phyloP scores from a whole-genome alignment of 2,113 vertebrate genomes.

The Pterocles gutturalis region DNA sequence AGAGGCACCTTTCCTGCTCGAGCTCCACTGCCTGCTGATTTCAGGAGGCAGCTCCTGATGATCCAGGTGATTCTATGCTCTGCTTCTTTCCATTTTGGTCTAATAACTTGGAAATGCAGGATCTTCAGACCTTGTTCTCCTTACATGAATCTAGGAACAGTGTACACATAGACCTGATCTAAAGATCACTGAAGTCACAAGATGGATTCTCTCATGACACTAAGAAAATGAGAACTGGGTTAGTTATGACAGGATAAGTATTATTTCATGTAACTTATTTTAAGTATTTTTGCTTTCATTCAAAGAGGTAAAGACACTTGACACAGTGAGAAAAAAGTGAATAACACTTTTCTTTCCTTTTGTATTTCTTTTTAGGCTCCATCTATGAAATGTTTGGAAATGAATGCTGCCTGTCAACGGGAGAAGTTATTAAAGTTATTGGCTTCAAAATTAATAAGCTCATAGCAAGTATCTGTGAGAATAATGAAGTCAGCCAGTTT shows the following conservation, averaged over 20 bases:
- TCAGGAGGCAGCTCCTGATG: background rate
- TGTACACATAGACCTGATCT: background rate
- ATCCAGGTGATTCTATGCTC: background rate
- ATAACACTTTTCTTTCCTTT: constrained; percentile 6
- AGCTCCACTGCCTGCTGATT: background rate
- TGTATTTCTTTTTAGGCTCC: constrained; percentile 73
- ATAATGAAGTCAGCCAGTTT: constrained; percentile 32
- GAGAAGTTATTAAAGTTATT: constrained; percentile 86
- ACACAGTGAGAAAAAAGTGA: background rate
- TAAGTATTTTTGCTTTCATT: background rate
- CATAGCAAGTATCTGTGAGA: constrained; percentile 73
- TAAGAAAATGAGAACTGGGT: background rate
- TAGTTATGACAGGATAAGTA: background rate
- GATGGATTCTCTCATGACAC: background rate
- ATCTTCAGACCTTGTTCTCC: background rate
- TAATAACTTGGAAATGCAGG: background rate
- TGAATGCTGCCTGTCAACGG: constrained; percentile 84
- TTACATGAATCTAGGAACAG: background rate
- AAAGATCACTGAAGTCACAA: background rate
- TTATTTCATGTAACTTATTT: background rate
- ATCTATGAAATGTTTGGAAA: constrained; percentile 84
- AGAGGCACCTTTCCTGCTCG: background rate
- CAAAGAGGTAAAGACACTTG: background rate
- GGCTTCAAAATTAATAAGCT: constrained; percentile 84
- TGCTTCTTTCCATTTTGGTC: rapidly evolving